Conservation (phyloP, 2,797 vertebrate species). For the Centroberyx gerrardi region DNA sequence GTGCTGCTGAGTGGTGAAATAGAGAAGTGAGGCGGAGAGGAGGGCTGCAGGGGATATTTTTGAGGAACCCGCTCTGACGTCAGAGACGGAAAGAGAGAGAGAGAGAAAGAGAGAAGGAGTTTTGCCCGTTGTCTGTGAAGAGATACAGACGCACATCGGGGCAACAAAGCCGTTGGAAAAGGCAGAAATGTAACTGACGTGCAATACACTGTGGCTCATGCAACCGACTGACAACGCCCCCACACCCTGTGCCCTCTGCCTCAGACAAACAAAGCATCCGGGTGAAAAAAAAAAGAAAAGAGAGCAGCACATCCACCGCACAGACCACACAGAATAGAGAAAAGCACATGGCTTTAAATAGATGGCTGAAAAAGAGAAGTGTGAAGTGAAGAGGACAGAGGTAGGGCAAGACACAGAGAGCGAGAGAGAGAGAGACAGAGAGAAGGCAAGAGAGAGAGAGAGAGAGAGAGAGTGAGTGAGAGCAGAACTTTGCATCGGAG, state of each 20-base stretch:
- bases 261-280: constrained; percentile 4
- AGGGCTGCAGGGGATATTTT: constrained; percentile 65
- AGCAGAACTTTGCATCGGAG: constrained; percentile 62
- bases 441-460: constrained; percentile 41
- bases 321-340: constrained; percentile 39
- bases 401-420: constrained; percentile 35
- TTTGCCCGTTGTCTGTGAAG: constrained; percentile 23
- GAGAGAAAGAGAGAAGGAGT: constrained; percentile 36
- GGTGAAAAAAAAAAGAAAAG: constrained; percentile 17
- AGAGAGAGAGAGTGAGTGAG: constrained; percentile 38
- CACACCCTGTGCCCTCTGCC: neutral
- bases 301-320: constrained; percentile 19
- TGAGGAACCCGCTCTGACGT: constrained; percentile 75
- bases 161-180: neutral
- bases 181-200: constrained; percentile 12
- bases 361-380: constrained; percentile 84
- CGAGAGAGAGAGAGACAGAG: constrained; percentile 37
- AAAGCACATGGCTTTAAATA: constrained; percentile 80
- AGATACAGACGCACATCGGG: neutral
- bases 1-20: constrained; percentile 68
- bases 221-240: neutral
- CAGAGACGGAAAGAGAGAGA: constrained; percentile 30
- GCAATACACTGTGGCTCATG: neutral
- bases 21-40: constrained; percentile 72
- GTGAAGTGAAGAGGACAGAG: constrained; percentile 71